These are phyloP conservation scores for Cyprinodon tularosa DNA, from an alignment of 2,113 vertebrate species.

Conservation along the genomic window DNA sequence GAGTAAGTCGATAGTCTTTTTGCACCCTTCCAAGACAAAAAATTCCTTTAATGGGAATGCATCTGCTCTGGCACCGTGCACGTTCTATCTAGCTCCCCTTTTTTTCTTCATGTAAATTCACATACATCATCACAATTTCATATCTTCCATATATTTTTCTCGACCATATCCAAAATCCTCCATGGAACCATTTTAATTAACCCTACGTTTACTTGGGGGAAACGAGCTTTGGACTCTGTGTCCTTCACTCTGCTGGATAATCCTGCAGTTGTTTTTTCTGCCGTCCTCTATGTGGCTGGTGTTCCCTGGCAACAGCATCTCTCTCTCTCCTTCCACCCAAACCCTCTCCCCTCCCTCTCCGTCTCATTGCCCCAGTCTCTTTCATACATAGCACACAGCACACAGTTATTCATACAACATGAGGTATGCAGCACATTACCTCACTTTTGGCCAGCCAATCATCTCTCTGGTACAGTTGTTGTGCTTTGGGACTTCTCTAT, in stretches of 20 bases:
- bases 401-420: slow-evolving; percentile 26
- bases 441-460: slow-evolving; percentile 53
- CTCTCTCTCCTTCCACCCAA: slow-evolving; percentile 45
- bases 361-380: slow-evolving; percentile 16
- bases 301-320: slow-evolving; percentile 80
- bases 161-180: slow-evolving; percentile 24
- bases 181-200: slow-evolving; percentile 24
- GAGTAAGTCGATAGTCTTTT: slow-evolving; percentile 46
- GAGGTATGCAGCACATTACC: slow-evolving; percentile 46
- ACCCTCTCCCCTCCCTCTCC: slow-evolving; percentile 37
- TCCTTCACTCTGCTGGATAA: slow-evolving; percentile 45
- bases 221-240: slow-evolving; percentile 26
- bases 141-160: slow-evolving; percentile 14
- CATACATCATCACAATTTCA: slow-evolving; percentile 23
- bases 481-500: background rate
- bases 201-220: slow-evolving; percentile 18
- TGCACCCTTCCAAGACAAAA: slow-evolving; percentile 52
- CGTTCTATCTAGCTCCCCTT: background rate
- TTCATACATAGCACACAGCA: slow-evolving; percentile 19
- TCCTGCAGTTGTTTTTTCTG: slow-evolving; percentile 45
- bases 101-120: slow-evolving; percentile 18
- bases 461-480: slow-evolving; percentile 18
- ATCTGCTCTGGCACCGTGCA: slow-evolving; percentile 59
- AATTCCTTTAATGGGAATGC: slow-evolving; percentile 61
- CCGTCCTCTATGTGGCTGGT: slow-evolving; percentile 54